Conservation (phyloP, 1,140 invertebrate species). For the Leptinotarsa defecta region DNA sequence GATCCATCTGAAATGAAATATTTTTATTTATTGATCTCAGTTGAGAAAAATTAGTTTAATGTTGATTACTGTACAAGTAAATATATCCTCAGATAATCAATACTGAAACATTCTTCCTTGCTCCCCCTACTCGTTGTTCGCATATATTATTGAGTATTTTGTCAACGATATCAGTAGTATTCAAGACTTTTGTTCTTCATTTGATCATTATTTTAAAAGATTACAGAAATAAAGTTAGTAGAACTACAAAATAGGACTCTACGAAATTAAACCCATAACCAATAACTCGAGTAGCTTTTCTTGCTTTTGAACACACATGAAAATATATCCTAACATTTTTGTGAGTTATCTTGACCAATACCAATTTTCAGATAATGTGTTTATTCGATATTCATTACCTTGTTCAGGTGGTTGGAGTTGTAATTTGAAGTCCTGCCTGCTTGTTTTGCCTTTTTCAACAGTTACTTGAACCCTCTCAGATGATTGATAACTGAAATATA, state of each 20-base stretch:
- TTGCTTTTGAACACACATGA: not conserved
- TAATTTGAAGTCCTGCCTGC: constrained; percentile 60
- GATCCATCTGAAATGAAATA: constrained; percentile 6
- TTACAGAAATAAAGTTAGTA: not conserved
- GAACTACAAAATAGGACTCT: not conserved
- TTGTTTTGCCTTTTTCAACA: constrained; percentile 54
- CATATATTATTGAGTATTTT: not conserved
- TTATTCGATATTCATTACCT: constrained; percentile 44
- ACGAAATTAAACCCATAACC: not conserved
- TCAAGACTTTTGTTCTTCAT: not conserved
- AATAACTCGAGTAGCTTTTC: not conserved
- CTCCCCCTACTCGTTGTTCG: too few species aligned
- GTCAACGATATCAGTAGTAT: not conserved
- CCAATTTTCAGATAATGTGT: constrained; percentile 26
- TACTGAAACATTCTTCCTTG: not conserved
- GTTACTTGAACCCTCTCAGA: constrained; percentile 54
- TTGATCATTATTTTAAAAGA: not conserved
- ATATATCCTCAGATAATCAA: not conserved
- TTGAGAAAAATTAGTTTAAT: not conserved
- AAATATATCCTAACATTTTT: not conserved
- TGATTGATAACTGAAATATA: constrained; percentile 55
- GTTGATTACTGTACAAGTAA: not conserved
- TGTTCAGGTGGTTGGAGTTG: constrained; percentile 42
- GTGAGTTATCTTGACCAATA: constrained; percentile 35
- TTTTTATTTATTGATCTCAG: not conserved